Base-by-base conservation (phyloP, 1,140 invertebrate species). In the Bombyx mandarina region DNA sequence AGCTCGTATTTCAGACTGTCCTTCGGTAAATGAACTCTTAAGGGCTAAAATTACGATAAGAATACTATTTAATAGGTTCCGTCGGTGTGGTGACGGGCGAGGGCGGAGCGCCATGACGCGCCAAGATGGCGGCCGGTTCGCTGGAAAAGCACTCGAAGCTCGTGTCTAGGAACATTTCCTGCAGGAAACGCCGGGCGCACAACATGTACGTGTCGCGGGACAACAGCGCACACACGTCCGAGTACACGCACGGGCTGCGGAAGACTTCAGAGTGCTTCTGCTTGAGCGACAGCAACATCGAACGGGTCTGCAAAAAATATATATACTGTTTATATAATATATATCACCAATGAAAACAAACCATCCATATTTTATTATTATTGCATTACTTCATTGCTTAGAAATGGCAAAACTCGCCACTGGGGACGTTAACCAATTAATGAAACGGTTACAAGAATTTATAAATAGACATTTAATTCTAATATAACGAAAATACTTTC, bases 141-240 rank as follows among this genome's bases (percentile, higher is more conserved):
- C 60, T 60, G 45, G 82, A 77, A 60, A 91, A 90, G 57, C 82
- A 86, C 18, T 93, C 92, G 73, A 96, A 97, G 69, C 91, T 90
- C 22, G 96, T 87, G 77, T 99, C 97, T 44, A 97, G 90, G 86
- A 99, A 99, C 6, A 99, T 88, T 86, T 99, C 97, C 81, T 99
- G 97, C 12, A 99, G 87, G 82, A 99, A 97, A 63, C 96, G 91
- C 22, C 97, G 89, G 3, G 96, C 93, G 56, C 90, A 90, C 62
- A 98, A 89, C 63, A 96, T 91, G 76, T 97, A 98, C 26, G 93
- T 93, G 75, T 93, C 94, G 44, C 91, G 90, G 1, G 93, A 92
- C 45, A 99, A 83, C 52, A 96, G 88, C 59, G 91, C 91, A 76
- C 94, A 94, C 6, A 98, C 93, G 82, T 99, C 97, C 2, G 96